Evolutionary conservation across 2,888 invertebrate genomes (phyloP).

Genomic region (Merodon equestris): DNA sequence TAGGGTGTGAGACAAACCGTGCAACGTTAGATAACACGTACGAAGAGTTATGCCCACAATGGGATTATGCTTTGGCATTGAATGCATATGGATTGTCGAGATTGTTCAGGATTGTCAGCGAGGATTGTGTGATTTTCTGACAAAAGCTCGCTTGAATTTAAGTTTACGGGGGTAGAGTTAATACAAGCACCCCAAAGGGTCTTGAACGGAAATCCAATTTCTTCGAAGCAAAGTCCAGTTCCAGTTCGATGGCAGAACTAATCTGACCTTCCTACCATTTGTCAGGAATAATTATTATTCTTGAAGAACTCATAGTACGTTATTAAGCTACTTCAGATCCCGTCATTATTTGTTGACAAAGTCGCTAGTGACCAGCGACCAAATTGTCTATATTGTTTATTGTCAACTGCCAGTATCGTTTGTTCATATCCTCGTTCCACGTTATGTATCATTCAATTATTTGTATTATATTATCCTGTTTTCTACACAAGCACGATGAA

Average conservation of each 20-base stretch:
- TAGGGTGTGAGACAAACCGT: slow-evolving; percentile 16
- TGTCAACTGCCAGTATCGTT: slow-evolving; percentile 58
- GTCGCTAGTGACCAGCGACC: no score
- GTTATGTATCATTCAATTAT: slow-evolving; percentile 31
- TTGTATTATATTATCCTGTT: slow-evolving; percentile 29
- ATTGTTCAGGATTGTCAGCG: background rate
- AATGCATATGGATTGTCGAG: slow-evolving; percentile 46
- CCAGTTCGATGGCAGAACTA: no score
- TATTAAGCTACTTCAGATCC: background rate
- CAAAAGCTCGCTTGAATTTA: no score
- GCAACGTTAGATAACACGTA: slow-evolving; percentile 39
- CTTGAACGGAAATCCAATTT: no score
- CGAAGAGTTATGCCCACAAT: slow-evolving; percentile 51
- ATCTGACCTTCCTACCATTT: no score
- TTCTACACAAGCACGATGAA: background rate
- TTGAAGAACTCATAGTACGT: no score
- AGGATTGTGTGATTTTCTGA: no score
- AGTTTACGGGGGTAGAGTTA: no score
- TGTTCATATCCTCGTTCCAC: slow-evolving; percentile 32
- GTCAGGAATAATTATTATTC: no score
- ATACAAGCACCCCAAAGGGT: no score
- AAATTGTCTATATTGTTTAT: slow-evolving; percentile 40
- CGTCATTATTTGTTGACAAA: background rate
- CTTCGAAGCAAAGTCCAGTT: no score
- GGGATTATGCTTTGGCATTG: slow-evolving; percentile 57